Percentiles rank a stretch among this genome's conserved stretches.
Evolutionary conservation across 2,113 vertebrate genomes (phyloP).

Genomic region (Cathartes aura): DNA sequence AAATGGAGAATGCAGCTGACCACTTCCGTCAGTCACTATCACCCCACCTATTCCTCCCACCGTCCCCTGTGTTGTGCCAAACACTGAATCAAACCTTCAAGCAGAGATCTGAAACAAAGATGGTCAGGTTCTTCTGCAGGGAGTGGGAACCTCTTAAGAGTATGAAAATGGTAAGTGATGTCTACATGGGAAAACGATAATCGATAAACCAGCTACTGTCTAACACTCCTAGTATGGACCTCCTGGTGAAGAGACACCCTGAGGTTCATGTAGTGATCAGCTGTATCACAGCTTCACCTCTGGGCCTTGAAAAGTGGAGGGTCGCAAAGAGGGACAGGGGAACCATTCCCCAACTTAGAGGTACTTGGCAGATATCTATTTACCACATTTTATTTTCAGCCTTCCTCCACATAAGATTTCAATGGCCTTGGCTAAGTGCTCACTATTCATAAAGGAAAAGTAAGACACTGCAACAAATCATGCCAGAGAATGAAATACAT

Average conservation of each 20-base stretch:
- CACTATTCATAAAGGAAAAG: not conserved
- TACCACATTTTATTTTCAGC: not conserved
- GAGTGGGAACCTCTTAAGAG: not conserved
- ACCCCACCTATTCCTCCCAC: not conserved
- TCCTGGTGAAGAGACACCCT: not conserved
- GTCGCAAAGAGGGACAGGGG: not conserved
- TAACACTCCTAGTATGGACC: not conserved
- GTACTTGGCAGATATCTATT: not conserved
- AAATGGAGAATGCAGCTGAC: not conserved
- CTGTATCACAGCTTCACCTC: not conserved
- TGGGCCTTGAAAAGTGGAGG: not conserved
- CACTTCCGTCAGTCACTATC: not conserved
- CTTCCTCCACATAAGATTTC: not conserved
- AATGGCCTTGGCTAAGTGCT: not conserved
- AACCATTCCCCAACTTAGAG: not conserved
- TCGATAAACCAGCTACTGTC: not conserved
- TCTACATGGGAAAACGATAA: not conserved
- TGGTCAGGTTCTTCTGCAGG: not conserved
- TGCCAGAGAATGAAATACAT: not conserved
- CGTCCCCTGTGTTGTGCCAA: not conserved
- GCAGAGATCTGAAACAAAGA: not conserved
- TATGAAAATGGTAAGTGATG: not conserved
- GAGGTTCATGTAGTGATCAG: not conserved
- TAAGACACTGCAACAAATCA: not conserved
- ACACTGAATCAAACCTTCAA: not conserved